Evolutionary conservation across 2,888 invertebrate genomes (phyloP).

Genomic region (Dendrolimus pini): DNA sequence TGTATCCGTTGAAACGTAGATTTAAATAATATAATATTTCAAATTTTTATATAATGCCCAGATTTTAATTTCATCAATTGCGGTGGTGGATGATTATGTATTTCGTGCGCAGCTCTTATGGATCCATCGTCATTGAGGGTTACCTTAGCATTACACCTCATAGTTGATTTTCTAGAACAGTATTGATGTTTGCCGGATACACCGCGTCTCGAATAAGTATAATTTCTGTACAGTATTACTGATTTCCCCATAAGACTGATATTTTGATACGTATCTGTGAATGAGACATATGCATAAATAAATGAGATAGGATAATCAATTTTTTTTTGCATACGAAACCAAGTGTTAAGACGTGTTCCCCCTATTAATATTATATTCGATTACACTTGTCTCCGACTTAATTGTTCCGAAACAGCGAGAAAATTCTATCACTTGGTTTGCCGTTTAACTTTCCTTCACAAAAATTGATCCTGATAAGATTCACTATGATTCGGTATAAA

Average conservation of each 20-base stretch:
- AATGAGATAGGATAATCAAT: too few relatives aligned
- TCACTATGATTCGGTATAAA: too few relatives aligned
- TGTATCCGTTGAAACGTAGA: too few relatives aligned
- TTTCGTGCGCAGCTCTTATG: slow-evolving; percentile 11
- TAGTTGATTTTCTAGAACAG: slow-evolving; percentile 16
- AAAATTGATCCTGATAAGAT: too few relatives aligned
- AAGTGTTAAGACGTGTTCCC: too few relatives aligned
- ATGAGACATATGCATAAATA: too few relatives aligned
- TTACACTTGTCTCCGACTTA: too few relatives aligned
- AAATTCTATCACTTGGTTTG: too few relatives aligned
- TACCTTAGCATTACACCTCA: slow-evolving; percentile 23
- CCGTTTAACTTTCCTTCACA: too few relatives aligned
- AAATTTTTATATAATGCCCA: slow-evolving; percentile 11
- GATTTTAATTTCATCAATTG: slow-evolving; percentile 6
- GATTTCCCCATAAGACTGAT: slow-evolving; percentile 7
- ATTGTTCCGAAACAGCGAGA: too few relatives aligned
- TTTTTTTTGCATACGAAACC: too few relatives aligned
- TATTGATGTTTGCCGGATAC: slow-evolving; percentile 9
- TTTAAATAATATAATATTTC: background rate
- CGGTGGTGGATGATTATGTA: slow-evolving; percentile 28
- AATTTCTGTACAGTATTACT: slow-evolving; percentile 12
- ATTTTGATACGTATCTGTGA: background rate
- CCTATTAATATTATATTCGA: too few relatives aligned
- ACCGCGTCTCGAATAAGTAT: slow-evolving; percentile 19
- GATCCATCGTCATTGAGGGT: slow-evolving; percentile 16